Conservation (phyloP, 2,797 vertebrate species). For the Ceyx erithaca region DNA sequence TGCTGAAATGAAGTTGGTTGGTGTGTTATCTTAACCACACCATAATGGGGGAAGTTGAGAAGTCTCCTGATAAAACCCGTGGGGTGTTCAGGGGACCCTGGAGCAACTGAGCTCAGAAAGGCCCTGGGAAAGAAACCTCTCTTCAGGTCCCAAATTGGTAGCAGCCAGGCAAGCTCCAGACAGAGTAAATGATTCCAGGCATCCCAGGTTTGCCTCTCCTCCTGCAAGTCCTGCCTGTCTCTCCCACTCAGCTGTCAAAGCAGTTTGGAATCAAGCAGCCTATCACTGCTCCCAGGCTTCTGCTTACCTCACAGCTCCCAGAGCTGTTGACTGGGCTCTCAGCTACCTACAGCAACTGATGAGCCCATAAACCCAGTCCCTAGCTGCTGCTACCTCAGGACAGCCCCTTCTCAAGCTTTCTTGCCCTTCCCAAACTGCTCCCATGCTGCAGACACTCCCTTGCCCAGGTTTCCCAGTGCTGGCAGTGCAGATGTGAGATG, state of each 20-base stretch:
- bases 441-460: not conserved
- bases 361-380: not conserved
- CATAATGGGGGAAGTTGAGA: not conserved
- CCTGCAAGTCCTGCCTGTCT: slow-evolving; percentile 1
- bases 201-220: not conserved
- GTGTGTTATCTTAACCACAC: not conserved
- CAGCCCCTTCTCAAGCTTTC: not conserved
- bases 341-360: slow-evolving; percentile 8
- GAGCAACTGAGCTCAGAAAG: not conserved
- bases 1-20: not conserved
- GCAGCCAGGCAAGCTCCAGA: slow-evolving; percentile 12
- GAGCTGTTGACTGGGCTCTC: not conserved
- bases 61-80: not conserved
- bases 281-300: not conserved
- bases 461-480: not conserved
- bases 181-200: not conserved
- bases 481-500: not conserved
- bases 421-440: not conserved
- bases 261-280: not conserved
- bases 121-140: not conserved
- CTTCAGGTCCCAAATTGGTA: not conserved
- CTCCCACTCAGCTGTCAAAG: slow-evolving; percentile 23
- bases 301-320: slow-evolving; percentile 22
- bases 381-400: not conserved
- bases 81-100: not conserved